These are phyloP conservation scores for Agapornis roseicollis DNA, from an alignment of 2,113 vertebrate genomes.

Conservation along the genomic window DNA sequence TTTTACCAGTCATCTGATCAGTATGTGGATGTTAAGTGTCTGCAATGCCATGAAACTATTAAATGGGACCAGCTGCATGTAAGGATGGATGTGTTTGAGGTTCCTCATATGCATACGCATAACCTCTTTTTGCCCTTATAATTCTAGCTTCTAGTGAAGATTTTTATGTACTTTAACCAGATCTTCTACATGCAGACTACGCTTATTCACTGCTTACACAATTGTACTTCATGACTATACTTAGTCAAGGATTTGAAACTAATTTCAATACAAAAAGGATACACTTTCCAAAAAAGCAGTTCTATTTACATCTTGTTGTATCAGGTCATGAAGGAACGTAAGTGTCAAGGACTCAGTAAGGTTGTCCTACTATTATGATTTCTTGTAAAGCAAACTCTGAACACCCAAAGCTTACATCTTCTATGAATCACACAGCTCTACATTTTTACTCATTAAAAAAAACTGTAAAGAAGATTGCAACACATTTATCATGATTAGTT, in stretches of 20 bases:
- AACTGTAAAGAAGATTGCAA: not conserved
- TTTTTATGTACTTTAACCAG: not conserved
- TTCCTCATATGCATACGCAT: not conserved
- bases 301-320: not conserved
- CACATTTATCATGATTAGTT: conserved; percentile 16
- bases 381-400: not conserved
- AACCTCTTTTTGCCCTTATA: not conserved
- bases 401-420: not conserved
- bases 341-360: not conserved
- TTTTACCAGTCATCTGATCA: not conserved
- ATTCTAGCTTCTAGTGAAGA: not conserved
- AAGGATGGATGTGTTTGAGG: not conserved
- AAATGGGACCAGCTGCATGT: not conserved
- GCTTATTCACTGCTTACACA: not conserved
- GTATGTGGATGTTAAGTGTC: not conserved
- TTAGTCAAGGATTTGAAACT: not conserved
- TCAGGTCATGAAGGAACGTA: not conserved
- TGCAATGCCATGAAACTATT: not conserved
- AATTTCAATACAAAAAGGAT: not conserved
- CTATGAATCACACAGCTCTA: not conserved
- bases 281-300: not conserved
- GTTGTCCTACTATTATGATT: not conserved
- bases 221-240: not conserved
- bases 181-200: not conserved
- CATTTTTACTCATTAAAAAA: not conserved